Percentiles rank a stretch among this genome's conserved stretches.
Evolutionary conservation across 2,113 vertebrate genomes (phyloP).

Genomic region (Carassius auratus): DNA sequence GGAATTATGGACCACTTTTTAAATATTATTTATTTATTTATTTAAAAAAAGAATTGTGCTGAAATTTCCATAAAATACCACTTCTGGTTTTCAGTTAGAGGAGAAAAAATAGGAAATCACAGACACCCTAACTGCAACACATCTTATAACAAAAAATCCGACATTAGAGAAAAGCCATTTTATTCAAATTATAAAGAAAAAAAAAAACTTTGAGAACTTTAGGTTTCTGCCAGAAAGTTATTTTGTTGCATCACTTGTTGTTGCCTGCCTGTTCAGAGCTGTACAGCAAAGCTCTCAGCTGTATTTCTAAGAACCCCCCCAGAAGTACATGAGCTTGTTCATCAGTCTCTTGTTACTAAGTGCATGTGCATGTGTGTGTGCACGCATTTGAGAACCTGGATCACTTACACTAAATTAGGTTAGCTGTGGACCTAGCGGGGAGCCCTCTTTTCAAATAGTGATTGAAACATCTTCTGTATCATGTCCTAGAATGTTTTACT

Average conservation of each 20-base stretch:
- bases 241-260: not conserved
- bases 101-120: not conserved
- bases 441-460: constrained; percentile 19
- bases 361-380: not conserved
- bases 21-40: not conserved
- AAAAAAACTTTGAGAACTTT: not conserved
- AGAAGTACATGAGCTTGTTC: constrained; percentile 2
- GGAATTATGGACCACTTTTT: too few relatives aligned
- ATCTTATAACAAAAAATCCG: too few relatives aligned
- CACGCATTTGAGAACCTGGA: constrained; percentile 1
- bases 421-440: not conserved
- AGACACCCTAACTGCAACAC: not conserved
- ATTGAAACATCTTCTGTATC: constrained; percentile 5
- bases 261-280: not conserved
- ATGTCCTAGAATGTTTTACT: not conserved
- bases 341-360: constrained; percentile 29
- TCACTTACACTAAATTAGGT: constrained; percentile 42
- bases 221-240: not conserved
- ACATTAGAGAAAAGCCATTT: not conserved
- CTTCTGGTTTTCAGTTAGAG: not conserved
- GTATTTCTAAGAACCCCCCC: not conserved
- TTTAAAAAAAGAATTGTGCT: not conserved
- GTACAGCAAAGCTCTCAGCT: constrained; percentile 12
- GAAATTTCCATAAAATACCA: not conserved
- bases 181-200: too few relatives aligned